Base-by-base conservation (phyloP, 2,888 invertebrate species). In the Scotopteryx bipunctaria region DNA sequence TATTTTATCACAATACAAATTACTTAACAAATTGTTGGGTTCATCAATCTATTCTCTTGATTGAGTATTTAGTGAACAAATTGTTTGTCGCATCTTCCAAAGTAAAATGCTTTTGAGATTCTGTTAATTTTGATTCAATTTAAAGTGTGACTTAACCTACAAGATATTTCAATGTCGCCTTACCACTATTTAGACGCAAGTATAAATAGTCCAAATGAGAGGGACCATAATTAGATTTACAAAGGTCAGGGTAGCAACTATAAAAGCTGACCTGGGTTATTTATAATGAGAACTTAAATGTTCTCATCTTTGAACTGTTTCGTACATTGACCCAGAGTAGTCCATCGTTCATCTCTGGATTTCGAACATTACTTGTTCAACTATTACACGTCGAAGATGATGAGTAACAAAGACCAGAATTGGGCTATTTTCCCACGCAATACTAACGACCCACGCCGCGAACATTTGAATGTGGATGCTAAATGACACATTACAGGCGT, bases 371-470 rank as follows among this genome's bases (percentile, higher is more conserved):
- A 21, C 5, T 31, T 21, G 27, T 32, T 40, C 23, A 23, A 31
- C 17, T 42, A 45, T 55, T 43, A 32, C 38, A 43, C 40, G 35
- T 41, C 37, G 13, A 46, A 54, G 46, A 32, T 48, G 51, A 59
- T 51, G 42, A 42, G 55, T 54, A 50, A 51, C 60, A 55, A 62
- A 55, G 69, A 64, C 64, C 69, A 70, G 76, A 79, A 80, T 83
- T 84, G 77, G 81, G 69, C 66, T 67, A 69, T 73, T 75, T 84
- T 84, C 86, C 83, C 85, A 86, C 84, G 79, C 83, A 76, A 60
- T 65, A 56, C 61, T 66, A 58, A 63, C 74, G 61, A 69, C 83
- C 82, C 76, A 83, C 84, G 73, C 80, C 66, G 51, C 64, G 64
- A 66, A 59, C 69, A 71, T 75, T 73, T 71, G 71, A 67, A 66